Base-by-base conservation (phyloP, 1,140 invertebrate genomes). In the Sinonovacula constricta region DNA sequence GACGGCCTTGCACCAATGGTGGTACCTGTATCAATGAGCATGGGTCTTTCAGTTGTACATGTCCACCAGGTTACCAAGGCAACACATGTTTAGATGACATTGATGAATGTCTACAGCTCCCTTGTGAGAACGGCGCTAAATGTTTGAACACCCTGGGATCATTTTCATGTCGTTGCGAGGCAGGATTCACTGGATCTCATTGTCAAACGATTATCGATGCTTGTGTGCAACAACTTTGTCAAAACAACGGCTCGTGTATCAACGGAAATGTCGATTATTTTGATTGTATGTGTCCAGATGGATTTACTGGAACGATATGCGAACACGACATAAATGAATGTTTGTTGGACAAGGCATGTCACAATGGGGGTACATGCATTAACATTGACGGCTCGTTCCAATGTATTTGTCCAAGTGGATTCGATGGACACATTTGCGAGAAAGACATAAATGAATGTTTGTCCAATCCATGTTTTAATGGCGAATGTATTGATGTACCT, bases 291-390 rank as follows among this genome's bases (percentile, higher is more conserved):
- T 78, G 75, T 54, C 5, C 26, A 3, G 22, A 60, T 15, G 75
- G 75, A 24, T 78, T 57, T 28, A 53, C 18, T 14, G 70, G 70
- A 7, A 51, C 33, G 15, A 24, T 34, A 0, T 98, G 97, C 88
- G 96, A 98, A 83, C 93, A 94, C 0, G 97, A 98, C 81, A 95
- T 98, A n/a, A 96, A 99, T 87, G 97, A 99, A 85, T 99, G 98
- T 99, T 66, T 84, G 68, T 49, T 60, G n/a, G n/a, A 36, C 1
- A n/a, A n/a, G n/a, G 71, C 57, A 72, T 15, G 56, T 56, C 66
- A 80, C 62, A 53, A 62, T 18, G 22, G 54, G 39, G 87, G 69
- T 33, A 57, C 66, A 15, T 60, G 85, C 1, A 90, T 87, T 77
- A 84, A 85, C 56, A 92, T 93, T 33, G 95, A 66, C n/a, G 76